Evolutionary conservation across 2,113 vertebrate species (phyloP).

Genomic region (Rhagologus leucostigma): DNA sequence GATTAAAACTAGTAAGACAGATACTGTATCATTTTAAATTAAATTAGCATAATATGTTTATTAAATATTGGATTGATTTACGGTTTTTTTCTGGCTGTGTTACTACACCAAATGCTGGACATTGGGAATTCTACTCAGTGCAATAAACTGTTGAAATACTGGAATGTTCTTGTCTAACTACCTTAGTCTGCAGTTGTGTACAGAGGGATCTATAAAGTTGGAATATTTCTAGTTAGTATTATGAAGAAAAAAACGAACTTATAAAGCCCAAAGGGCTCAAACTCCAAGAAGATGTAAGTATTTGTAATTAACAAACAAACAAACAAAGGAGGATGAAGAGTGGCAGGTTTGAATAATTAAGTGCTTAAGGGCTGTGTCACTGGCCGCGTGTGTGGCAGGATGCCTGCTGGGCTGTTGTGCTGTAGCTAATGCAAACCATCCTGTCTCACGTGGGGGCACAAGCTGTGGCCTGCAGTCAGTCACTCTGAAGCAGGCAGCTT

Average conservation of each 20-base stretch:
- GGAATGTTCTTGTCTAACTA: neutral
- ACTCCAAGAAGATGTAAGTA: neutral
- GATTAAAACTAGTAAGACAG: neutral
- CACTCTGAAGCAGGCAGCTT: neutral
- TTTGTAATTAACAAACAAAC: neutral
- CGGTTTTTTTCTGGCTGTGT: neutral
- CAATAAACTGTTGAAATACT: neutral
- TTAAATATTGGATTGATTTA: neutral
- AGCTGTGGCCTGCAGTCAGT: neutral
- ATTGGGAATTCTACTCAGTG: neutral
- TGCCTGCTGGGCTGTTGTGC: neutral
- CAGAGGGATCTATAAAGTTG: neutral
- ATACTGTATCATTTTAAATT: neutral
- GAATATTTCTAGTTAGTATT: neutral
- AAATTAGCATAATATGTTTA: neutral
- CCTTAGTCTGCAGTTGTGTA: neutral
- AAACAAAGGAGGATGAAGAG: neutral
- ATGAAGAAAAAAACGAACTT: neutral
- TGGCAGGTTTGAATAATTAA: neutral
- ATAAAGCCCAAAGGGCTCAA: neutral
- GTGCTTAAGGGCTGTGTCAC: neutral
- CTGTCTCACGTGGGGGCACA: neutral
- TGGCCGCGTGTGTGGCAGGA: neutral
- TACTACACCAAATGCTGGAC: neutral
- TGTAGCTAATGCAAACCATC: neutral